Conservation (phyloP, 2,113 vertebrate species). For the Cinclus mexicanus region DNA sequence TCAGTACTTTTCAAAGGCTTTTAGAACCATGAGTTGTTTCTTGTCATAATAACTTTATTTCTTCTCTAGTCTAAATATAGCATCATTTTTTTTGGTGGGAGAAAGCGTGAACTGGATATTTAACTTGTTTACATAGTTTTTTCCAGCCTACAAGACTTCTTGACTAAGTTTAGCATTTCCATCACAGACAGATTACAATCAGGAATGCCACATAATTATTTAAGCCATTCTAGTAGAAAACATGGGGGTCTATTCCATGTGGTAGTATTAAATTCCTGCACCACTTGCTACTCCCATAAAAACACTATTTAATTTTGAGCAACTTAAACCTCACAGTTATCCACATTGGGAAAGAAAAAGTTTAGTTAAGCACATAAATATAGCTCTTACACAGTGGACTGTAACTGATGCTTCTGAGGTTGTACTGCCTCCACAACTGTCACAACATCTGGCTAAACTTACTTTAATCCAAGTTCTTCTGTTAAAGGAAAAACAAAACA, state of each 20-base stretch:
- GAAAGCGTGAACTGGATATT: not conserved
- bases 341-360: not conserved
- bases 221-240: slow-evolving; percentile 10
- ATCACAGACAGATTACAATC: not conserved
- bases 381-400: not conserved
- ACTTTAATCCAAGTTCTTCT: not conserved
- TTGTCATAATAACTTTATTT: not conserved
- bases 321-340: slow-evolving; percentile 31
- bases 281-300: not conserved
- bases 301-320: slow-evolving; percentile 44
- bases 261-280: slow-evolving; percentile 20
- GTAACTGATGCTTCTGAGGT: not conserved
- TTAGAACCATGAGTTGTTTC: not conserved
- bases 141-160: not conserved
- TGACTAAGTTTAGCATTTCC: not conserved
- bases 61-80: not conserved
- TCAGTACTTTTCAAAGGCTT: not conserved
- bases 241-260: not conserved
- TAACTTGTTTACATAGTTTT: not conserved
- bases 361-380: slow-evolving; percentile 38
- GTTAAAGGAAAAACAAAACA: not conserved
- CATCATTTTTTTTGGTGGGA: not conserved
- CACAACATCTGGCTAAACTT: not conserved
- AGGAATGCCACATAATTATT: not conserved
- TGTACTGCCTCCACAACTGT: not conserved